A percentile compares a stretch with the other conserved stretches of the same genome.
phyloP scores from a whole-genome alignment of 2,888 invertebrate species.

The Caprella mutica region DNA sequence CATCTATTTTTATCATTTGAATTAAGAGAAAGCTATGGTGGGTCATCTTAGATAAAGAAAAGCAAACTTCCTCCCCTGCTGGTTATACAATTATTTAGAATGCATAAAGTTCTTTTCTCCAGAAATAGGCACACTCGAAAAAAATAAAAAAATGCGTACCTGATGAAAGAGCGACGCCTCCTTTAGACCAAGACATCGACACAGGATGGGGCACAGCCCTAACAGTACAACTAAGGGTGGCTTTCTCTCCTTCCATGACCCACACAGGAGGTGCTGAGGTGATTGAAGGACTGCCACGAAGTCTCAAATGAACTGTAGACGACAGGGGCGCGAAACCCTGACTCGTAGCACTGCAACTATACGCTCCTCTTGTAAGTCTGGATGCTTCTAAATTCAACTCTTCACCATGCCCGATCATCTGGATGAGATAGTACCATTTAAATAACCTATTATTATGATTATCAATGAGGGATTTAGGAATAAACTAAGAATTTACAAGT shows the following conservation, averaged over 20 bases:
- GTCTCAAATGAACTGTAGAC: conserved; percentile 64
- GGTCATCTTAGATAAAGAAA: too few species aligned
- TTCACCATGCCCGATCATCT: conserved; percentile 58
- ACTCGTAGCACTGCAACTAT: conserved; percentile 77
- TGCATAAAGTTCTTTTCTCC: too few species aligned
- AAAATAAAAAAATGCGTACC: conserved; percentile 13
- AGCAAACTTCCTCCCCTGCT: too few species aligned
- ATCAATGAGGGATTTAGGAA: too few species aligned
- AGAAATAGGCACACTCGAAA: neutral
- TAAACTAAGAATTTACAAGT: too few species aligned
- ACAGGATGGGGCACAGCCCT: conserved; percentile 85
- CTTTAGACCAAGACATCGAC: conserved; percentile 72
- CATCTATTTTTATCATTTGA: too few species aligned
- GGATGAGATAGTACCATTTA: too few species aligned
- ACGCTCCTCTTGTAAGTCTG: conserved; percentile 67
- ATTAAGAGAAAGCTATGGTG: too few species aligned
- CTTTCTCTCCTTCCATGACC: conserved; percentile 65
- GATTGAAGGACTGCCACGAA: conserved; percentile 67
- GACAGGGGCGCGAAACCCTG: conserved; percentile 63
- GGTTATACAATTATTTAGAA: too few species aligned
- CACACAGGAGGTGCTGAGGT: conserved; percentile 72
- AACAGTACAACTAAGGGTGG: conserved; percentile 75
- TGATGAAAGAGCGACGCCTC: conserved; percentile 46
- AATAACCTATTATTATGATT: too few species aligned
- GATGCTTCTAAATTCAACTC: conserved; percentile 66